These are phyloP conservation scores for Babylonia areolata DNA, from an alignment of 1,140 invertebrate genomes.

Conservation along the genomic window DNA sequence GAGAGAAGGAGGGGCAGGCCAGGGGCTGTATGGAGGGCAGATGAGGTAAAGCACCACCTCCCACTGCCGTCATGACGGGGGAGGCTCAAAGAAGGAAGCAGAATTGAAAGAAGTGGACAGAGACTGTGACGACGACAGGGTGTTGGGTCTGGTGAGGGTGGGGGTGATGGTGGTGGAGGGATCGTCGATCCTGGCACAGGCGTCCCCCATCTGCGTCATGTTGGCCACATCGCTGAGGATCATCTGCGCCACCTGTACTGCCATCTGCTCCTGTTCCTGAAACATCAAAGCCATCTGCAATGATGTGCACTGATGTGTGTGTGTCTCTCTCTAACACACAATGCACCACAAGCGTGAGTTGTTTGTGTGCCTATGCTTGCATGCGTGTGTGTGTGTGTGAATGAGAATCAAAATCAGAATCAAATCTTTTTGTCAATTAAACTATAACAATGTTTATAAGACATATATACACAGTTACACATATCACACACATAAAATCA, in stretches of 20 bases:
- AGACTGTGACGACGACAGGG: background rate
- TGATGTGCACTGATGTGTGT: no score
- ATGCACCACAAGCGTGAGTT: no score
- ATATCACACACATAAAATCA: background rate
- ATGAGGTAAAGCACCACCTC: background rate
- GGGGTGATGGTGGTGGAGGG: background rate
- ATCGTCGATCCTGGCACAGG: background rate
- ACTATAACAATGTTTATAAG: no score
- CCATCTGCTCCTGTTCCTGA: slow-evolving; percentile 92
- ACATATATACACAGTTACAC: background rate
- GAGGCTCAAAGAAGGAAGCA: slow-evolving; percentile 26
- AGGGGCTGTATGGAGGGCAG: background rate
- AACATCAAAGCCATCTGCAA: no score
- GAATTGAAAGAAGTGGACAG: background rate
- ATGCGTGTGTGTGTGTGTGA: no score
- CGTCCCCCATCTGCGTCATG: slow-evolving; percentile 79
- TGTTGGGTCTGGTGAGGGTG: background rate
- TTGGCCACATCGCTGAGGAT: slow-evolving; percentile 94
- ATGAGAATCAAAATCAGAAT: no score
- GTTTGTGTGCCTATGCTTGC: no score
- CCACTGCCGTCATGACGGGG: slow-evolving; percentile 18
- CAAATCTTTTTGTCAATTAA: no score
- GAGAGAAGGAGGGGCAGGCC: background rate
- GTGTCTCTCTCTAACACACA: background rate
- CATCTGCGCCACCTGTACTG: slow-evolving; percentile 95